Conservation (phyloP, 2,888 invertebrate genomes). For the Latrodectus hesperus region DNA sequence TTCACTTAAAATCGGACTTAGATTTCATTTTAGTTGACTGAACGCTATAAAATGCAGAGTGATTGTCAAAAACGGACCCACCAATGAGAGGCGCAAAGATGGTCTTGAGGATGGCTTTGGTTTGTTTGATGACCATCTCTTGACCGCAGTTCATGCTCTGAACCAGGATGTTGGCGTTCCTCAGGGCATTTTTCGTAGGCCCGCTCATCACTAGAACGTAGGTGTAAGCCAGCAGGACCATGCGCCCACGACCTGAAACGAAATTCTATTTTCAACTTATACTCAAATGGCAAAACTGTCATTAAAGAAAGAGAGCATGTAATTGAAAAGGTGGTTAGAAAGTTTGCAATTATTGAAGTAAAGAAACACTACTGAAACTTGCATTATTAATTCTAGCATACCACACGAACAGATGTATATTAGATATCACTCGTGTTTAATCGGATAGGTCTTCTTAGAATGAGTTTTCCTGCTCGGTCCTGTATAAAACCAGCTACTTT, state of each 20-base stretch:
- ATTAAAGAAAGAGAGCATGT: no score
- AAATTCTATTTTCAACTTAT: no score
- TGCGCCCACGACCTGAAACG: conserved; percentile 47
- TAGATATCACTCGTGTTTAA: no score
- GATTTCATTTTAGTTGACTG: no score
- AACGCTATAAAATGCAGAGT: no score
- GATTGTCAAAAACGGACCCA: neutral
- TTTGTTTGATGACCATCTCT: conserved; percentile 58
- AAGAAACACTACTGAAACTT: neutral
- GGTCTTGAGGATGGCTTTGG: conserved; percentile 51
- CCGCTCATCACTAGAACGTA: conserved; percentile 66
- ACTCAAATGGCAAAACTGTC: neutral
- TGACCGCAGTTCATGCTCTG: conserved; percentile 62
- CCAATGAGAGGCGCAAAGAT: conserved; percentile 57
- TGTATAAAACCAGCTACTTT: no score
- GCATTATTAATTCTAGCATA: neutral
- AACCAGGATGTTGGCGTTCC: conserved; percentile 58
- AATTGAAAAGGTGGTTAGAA: neutral
- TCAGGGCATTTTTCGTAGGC: conserved; percentile 55
- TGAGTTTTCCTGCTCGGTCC: no score
- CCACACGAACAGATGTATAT: no score
- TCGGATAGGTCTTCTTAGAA: no score
- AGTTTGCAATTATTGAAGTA: neutral
- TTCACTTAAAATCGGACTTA: no score
- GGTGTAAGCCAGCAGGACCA: conserved; percentile 54